These are phyloP conservation scores for Montifringilla adamsi DNA, from an alignment of 2,113 vertebrate species.

Conservation along the genomic window DNA sequence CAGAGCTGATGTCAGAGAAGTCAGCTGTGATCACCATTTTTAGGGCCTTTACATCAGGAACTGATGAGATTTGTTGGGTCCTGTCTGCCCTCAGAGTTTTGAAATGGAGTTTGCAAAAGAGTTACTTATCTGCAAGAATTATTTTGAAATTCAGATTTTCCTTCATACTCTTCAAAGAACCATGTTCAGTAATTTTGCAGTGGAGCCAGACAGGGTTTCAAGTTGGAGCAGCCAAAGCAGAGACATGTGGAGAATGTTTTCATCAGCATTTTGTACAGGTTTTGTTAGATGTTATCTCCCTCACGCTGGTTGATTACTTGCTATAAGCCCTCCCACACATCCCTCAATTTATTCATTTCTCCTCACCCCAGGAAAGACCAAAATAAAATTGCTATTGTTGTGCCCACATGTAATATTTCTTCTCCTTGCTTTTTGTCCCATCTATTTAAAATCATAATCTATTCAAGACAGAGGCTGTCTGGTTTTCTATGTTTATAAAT, in stretches of 20 bases:
- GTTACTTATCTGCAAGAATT: not conserved
- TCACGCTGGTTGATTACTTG: not conserved
- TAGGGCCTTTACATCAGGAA: not conserved
- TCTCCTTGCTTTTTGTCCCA: not conserved
- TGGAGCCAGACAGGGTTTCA: not conserved
- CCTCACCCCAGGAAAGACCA: not conserved
- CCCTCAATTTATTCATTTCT: not conserved
- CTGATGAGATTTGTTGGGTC: not conserved
- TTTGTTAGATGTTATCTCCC: constrained; percentile 13
- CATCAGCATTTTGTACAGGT: constrained; percentile 9
- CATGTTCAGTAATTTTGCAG: not conserved
- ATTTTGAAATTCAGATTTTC: not conserved
- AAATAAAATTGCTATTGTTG: not conserved
- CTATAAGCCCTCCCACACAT: not conserved
- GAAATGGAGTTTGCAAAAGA: not conserved
- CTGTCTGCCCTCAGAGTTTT: not conserved
- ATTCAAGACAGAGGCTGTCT: constrained; percentile 17
- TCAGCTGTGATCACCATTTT: not conserved
- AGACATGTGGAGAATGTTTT: constrained; percentile 15
- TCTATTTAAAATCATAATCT: constrained; percentile 5
- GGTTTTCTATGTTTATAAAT: constrained; percentile 6
- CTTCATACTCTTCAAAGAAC: not conserved
- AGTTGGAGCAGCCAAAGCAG: not conserved
- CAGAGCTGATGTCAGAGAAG: not conserved
- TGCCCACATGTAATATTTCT: not conserved